Base-by-base conservation (phyloP, 2,888 invertebrate genomes). In the Dasysyrphus albostriatus region DNA sequence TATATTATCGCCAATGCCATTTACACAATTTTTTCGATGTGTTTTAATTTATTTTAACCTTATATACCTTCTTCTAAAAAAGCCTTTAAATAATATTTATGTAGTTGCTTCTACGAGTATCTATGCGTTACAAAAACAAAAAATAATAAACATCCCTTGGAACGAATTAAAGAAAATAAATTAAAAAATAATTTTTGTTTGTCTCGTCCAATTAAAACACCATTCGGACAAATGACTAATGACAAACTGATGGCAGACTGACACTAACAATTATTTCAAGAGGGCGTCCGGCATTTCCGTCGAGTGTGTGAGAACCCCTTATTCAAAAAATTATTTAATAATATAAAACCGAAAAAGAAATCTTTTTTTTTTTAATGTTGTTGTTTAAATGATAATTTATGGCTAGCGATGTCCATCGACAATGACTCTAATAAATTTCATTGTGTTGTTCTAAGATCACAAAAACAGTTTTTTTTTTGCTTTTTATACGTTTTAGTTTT, bases 371-470 rank as follows among this genome's bases (percentile, higher is more conserved):
- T 12, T 37, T 34, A n/a, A 19, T 37, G 2, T 56, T 32, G 32
- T 4, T 59, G 1, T 61, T 61, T 10, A 83, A 83, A 87, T 87
- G 76, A 83, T 74, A 87, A 87, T 82, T 82, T 87, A 87, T 83
- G 82, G 59, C 3, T 70, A 39, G 44, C 39, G 63, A 58, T 85
- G 76, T 73, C 76, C 81, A 61, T 73, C 63, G 74, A 74, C 70
- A 78, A 70, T 70, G 83, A 83, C 74, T 70, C 74, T 67, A 78
- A 87, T 87, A 87, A 83, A 87, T 87, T 83, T 87, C 69, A 83
- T 78, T 78, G 70, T 87, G 87, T 87, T 78, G 42, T 42, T 24
- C 24, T 61, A 37, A 61, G 63, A 75, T 82, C 77, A 61, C 67
- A 59, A 72, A 58, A 61, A 70, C 6, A 56, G n/a, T 59, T 44